phyloP scores from a whole-genome alignment of 2,797 vertebrate genomes.

The Carcharodon carcharias region DNA sequence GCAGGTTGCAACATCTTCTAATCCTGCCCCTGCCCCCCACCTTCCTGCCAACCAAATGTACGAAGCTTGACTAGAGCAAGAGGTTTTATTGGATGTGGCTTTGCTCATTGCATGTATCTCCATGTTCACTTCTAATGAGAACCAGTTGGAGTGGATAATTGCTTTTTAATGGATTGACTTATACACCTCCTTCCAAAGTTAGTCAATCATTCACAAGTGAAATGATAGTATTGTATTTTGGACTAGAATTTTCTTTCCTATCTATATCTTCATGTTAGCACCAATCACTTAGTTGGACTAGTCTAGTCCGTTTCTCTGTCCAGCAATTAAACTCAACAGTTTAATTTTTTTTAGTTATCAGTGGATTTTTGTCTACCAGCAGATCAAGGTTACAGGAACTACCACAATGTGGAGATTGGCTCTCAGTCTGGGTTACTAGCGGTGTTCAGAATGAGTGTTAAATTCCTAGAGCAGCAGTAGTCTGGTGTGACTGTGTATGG shows the following conservation, averaged over 20 bases:
- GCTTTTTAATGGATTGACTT: not conserved
- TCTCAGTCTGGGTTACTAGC: not conserved
- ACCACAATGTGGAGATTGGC: not conserved
- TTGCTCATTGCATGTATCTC: not conserved
- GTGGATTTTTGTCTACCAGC: not conserved
- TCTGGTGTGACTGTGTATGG: not conserved
- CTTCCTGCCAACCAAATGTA: not conserved
- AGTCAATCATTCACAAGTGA: not conserved
- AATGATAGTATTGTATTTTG: not conserved
- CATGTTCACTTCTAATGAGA: not conserved
- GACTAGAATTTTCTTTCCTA: not conserved
- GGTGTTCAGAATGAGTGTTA: not conserved
- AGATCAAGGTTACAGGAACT: not conserved
- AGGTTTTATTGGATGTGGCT: not conserved
- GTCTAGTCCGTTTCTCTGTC: not conserved
- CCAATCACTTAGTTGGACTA: not conserved
- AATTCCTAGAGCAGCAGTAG: not conserved
- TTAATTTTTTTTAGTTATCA: not conserved
- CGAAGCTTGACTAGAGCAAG: not conserved
- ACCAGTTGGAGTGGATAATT: not conserved
- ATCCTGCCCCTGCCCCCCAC: too few relatives aligned
- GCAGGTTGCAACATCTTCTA: conserved; percentile 41
- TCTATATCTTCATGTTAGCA: not conserved
- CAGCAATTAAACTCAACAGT: not conserved
- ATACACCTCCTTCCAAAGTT: not conserved